These are phyloP conservation scores for Hydra vulgaris DNA, from an alignment of 30 jellyfish, hydroid and myxozoan genomes.

Conservation along the genomic window DNA sequence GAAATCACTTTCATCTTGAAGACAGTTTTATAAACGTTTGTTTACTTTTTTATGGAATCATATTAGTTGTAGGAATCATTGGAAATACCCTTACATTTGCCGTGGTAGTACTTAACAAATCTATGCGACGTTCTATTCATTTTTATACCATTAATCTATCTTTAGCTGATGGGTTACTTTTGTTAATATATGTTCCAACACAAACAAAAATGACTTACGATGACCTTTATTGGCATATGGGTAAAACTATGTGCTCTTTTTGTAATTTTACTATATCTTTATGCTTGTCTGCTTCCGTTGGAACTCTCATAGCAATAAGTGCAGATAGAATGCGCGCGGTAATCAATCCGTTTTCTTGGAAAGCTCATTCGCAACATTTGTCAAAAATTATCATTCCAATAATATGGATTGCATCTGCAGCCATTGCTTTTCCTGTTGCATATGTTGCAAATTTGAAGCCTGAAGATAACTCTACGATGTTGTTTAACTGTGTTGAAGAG, in stretches of 20 bases:
- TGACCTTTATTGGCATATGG: slow-evolving; percentile 63
- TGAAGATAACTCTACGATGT: neutral
- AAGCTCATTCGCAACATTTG: slow-evolving; percentile 12
- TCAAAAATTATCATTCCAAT: slow-evolving; percentile 26
- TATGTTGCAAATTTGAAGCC: neutral
- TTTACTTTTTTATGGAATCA: slow-evolving; percentile 17
- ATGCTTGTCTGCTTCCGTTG: slow-evolving; percentile 73
- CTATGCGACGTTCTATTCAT: slow-evolving; percentile 75
- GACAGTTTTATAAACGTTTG: neutral
- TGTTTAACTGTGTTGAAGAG: slow-evolving; percentile 1
- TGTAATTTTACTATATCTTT: slow-evolving; percentile 46
- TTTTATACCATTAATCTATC: slow-evolving; percentile 69
- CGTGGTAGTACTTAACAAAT: slow-evolving; percentile 38
- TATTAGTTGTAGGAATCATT: slow-evolving; percentile 47
- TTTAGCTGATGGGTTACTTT: slow-evolving; percentile 60
- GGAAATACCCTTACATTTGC: slow-evolving; percentile 64
- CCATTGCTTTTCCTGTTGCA: slow-evolving; percentile 14
- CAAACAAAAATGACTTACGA: slow-evolving; percentile 43
- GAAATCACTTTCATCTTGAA: neutral
- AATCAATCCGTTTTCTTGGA: slow-evolving; percentile 54
- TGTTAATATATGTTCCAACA: slow-evolving; percentile 60
- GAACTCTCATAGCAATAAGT: slow-evolving; percentile 70
- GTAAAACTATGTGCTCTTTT: slow-evolving; percentile 60
- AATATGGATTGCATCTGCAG: slow-evolving; percentile 28
- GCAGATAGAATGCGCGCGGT: slow-evolving; percentile 71